Percentiles rank a stretch among this genome's conserved stretches.
phyloP scores from a whole-genome alignment of 2,888 invertebrate genomes.

The Pseudeuparius sepicola region DNA sequence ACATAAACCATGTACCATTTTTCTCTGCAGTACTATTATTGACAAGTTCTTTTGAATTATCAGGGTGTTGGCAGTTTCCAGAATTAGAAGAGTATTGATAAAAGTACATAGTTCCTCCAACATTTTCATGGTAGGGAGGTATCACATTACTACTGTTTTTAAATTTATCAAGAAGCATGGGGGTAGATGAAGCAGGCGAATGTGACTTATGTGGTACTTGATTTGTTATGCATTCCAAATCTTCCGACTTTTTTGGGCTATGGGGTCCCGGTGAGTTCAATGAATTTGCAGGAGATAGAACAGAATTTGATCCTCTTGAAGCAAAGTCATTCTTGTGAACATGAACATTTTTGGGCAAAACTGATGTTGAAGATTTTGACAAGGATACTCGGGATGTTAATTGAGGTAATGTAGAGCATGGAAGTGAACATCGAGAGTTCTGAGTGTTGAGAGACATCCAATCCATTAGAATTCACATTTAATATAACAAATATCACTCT shows the following conservation, averaged over 20 bases:
- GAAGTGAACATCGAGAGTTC: too few relatives aligned
- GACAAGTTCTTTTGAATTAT: conserved; percentile 20
- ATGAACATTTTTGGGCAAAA: not conserved
- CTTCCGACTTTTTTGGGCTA: not conserved
- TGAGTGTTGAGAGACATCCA: not conserved
- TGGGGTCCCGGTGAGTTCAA: too few relatives aligned
- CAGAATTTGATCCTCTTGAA: not conserved
- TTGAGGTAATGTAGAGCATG: too few relatives aligned
- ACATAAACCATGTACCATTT: conserved; percentile 59
- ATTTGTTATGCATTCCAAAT: not conserved
- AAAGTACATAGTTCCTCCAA: conserved; percentile 92
- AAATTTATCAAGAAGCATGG: not conserved
- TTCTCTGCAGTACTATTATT: conserved; percentile 1
- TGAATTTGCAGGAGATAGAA: not conserved
- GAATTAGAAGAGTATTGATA: too few relatives aligned
- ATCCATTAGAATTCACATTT: conserved; percentile 1
- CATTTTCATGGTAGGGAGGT: conserved; percentile 62
- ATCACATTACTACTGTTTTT: conserved; percentile 19
- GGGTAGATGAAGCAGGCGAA: not conserved
- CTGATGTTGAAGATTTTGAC: not conserved
- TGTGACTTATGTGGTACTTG: not conserved
- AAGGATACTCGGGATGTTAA: not conserved
- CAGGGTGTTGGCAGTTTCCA: conserved; percentile 28
- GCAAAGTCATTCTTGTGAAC: not conserved
- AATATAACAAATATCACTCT: not conserved